Conservation (phyloP, 2,113 vertebrate species). For the Prunella fulvescens region DNA sequence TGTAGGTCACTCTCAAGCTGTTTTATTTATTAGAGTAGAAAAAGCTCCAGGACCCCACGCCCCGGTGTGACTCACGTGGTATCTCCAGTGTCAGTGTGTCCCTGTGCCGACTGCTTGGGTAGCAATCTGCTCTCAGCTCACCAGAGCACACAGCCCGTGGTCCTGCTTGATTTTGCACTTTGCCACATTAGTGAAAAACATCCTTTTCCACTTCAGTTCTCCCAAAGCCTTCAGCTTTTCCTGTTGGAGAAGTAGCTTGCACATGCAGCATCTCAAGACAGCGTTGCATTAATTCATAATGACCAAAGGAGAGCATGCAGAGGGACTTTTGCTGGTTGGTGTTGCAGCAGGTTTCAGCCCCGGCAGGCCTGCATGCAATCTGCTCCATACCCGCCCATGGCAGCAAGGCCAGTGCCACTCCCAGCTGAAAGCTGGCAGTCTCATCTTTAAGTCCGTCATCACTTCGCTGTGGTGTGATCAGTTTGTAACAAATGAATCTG, state of each 20-base stretch:
- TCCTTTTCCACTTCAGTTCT: neutral
- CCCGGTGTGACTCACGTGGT: neutral
- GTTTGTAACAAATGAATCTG: neutral
- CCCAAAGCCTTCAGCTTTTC: neutral
- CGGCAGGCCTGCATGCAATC: accelerated
- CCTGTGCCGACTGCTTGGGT: neutral
- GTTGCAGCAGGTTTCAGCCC: neutral
- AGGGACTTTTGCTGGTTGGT: neutral
- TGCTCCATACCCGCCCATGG: neutral
- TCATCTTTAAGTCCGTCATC: accelerated
- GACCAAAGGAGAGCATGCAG: neutral
- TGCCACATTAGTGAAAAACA: neutral
- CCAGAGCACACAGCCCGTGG: neutral
- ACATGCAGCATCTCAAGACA: neutral
- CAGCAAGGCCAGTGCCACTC: neutral
- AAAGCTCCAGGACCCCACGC: neutral
- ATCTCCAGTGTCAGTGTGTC: neutral
- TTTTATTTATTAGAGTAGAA: neutral
- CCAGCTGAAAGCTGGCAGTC: neutral
- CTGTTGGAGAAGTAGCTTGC: neutral
- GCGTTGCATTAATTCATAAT: neutral
- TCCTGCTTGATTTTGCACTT: neutral
- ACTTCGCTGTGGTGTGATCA: accelerated
- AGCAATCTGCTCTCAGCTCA: neutral
- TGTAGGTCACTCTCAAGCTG: neutral